Evolutionary conservation across 2,797 vertebrate genomes (phyloP), one percentile per base, ranked within the genome.

Genomic region (Arctocebus calabarensis): DNA sequence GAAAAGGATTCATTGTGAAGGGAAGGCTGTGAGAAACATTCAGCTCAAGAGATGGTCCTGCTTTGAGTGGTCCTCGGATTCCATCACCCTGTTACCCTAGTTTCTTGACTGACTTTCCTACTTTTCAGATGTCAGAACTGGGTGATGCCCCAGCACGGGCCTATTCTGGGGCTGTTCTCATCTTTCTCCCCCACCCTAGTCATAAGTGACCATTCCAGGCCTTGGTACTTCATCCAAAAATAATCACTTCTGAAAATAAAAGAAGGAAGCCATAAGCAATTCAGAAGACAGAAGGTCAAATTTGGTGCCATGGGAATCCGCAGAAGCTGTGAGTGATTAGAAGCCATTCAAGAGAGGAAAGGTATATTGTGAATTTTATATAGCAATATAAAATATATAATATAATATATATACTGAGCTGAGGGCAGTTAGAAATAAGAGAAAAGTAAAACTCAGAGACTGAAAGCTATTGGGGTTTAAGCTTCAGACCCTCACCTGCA

Each of bases 1-100:
- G 85, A 94, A 83, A 90, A 94, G 5, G 40, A 75, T 62, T 84
- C 66, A 84, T 17, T 62, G 16, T 68, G 68, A 85, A 34, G 73
- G n/a, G 78, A 95, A 93, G 52, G 52, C 61, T 57, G 29, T 43
- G 77, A 87, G n/a, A 66, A 88, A 74, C 45, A 71, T 4, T 11
- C 19, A 19, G 68, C 27, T 37, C 2, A 48, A 75, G 52, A 57
- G 19, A 17, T 29, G 17, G 7, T 17, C 3, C 79, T 86, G 55
- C 61, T 71, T 78, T 90, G 40, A 70, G 34, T 34, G 37, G 37
- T 55, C 55, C 9, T 43, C 19, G 12, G 32, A 57, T 57, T 34
- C 70, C 25, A 48, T 57, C 25, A 73, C 7, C 8, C 57, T 29
- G n/a, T 10, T 55, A 4, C 25, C 12, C 45, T 78, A 40, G 5